Base-by-base conservation (phyloP, 2,797 vertebrate genomes). In the Triplophysa bombifrons region DNA sequence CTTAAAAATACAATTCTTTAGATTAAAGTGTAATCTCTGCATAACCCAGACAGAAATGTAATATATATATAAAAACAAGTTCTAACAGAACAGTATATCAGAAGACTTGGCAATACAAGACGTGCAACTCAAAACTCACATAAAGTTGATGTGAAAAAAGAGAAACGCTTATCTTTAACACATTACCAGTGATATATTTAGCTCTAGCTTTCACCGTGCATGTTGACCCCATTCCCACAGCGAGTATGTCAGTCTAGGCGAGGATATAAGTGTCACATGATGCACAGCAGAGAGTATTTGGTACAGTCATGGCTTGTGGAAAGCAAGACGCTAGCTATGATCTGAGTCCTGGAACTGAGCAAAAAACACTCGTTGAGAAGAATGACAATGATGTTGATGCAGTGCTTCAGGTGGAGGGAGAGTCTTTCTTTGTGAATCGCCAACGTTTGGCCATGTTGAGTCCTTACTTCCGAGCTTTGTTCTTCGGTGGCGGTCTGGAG, bases 391-490 rank as follows among this genome's bases (percentile, higher is more conserved):
- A 89, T 55, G 14, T 67, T 4, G 94, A 96, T 76, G 84, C 83
- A 0, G 34, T 92, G 27, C 92, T 97, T 9, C 90, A 89, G 20
- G 92, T 98, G 0, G 92, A 94, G 48, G 89, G 85, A 38, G 94
- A 93, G 74, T 85, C 77, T 12, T 98, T 97, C 65, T 92, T 91
- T 61, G 94, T 97, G 77, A 95, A 92, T 86, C 93, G 95, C 6
- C 86, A 88, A 48, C 80, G 10, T 0, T 88, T 98, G 53, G 92
- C 96, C 0, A n/a, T 81, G 1, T 89, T 94, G 82, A 98, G 96
- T 81, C 91, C 90, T 0, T 98, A 97, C 76, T 98, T 98, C 63
- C 88, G 92, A 85, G 95, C 94, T 76, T 91, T 98, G 88, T 98
- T 98, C 86, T 96, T 94, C 67, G 96, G 96, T 10, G 90, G 92